These are phyloP conservation scores for Pantherophis guttatus DNA, from an alignment of 2,113 vertebrate genomes.

Conservation along the genomic window DNA sequence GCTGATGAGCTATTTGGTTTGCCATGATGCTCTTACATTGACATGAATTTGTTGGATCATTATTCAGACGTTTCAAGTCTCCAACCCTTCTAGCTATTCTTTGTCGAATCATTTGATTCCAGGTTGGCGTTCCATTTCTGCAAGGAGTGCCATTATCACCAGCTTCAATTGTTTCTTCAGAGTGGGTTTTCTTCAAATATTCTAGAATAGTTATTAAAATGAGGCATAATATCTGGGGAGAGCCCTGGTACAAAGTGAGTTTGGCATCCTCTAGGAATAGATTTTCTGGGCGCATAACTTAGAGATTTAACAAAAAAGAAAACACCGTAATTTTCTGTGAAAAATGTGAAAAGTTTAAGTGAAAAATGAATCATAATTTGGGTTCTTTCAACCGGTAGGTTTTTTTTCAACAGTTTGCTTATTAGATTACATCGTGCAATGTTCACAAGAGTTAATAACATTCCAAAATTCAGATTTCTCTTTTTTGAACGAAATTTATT, in stretches of 20 bases:
- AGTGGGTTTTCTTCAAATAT: background rate
- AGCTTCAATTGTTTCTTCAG: background rate
- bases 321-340: background rate
- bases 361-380: background rate
- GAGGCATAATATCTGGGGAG: background rate
- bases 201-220: background rate
- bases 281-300: background rate
- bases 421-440: background rate
- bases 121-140: background rate
- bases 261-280: background rate
- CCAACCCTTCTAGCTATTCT: background rate
- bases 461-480: constrained; percentile 30
- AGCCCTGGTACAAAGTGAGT: background rate
- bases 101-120: background rate
- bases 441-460: background rate
- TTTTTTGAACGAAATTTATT: constrained; percentile 47
- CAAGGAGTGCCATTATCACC: background rate
- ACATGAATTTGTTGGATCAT: background rate
- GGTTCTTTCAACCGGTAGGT: background rate
- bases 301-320: background rate
- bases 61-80: background rate
- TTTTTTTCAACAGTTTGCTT: background rate
- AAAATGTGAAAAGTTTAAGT: background rate
- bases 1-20: background rate
- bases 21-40: background rate